Evolutionary conservation across 2,797 vertebrate genomes (phyloP), one percentile per base, ranked within the genome.

Genomic region (Spinus pinus): DNA sequence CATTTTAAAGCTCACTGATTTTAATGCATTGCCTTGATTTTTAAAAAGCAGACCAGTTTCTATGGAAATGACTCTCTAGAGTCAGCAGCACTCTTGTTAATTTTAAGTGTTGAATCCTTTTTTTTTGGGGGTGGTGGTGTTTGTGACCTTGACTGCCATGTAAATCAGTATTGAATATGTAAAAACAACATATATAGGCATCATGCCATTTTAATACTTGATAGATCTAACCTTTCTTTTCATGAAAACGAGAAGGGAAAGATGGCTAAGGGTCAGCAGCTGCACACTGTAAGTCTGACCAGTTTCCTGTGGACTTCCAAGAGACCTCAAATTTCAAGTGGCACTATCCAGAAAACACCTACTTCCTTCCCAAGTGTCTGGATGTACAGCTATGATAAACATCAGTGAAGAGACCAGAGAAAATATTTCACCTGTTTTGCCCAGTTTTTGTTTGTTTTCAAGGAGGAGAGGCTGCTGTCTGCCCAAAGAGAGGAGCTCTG

Each of bases 61-160:
- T 93, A 93, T 97, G 95, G 95, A 93, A 93, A 96, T 96, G 49
- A 58, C 69, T 81, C 51, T 16, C 37, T 31, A 78, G 66, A 90
- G 60, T 84, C 91, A 70, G 60, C 1, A 57, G 44, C 0, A 2
- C 42, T 84, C 70, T 58, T 78, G 75, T 86, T 93, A 93, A 73
- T 92, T 93, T 92, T 71, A 72, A 71, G 58, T 53, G 35, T 88
- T 66, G 60, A n/a, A 79, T 96, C 65, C 12, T 15, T 15, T 81
- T 83, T 75, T 75, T 87, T 64, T 16, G 53, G 42, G 39, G n/a
- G 8, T n/a, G 42, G 14, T 86, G 27, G 0, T 73, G 77, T 6
- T 92, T 90, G 60, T 90, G 74, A 88, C 90, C 90, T 84, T 72
- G 57, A 79, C 60, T 66, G 23, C 69, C 50, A 17, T 66, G 57